These are phyloP conservation scores for Nemoura dubitans DNA, from an alignment of 2,888 invertebrate genomes.

Conservation along the genomic window DNA sequence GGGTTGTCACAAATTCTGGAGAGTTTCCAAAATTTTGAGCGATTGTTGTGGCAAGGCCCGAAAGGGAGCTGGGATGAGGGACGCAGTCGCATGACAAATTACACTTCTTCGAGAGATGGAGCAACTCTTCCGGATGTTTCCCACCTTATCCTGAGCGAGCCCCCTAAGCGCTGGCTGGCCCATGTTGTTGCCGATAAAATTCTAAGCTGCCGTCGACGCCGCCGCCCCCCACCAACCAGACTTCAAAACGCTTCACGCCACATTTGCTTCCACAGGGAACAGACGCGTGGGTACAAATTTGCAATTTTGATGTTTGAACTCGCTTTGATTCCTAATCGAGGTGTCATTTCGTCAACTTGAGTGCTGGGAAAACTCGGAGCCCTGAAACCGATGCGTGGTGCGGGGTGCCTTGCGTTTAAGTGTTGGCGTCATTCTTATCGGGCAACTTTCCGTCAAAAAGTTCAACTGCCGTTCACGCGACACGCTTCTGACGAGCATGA, in stretches of 20 bases:
- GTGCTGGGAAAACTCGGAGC: too few species aligned
- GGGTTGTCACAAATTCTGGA: slow-evolving; percentile 34
- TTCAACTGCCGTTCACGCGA: too few species aligned
- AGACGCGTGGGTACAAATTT: background rate
- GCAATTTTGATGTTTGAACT: slow-evolving; percentile 9
- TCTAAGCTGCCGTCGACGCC: background rate
- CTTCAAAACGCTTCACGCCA: slow-evolving; percentile 27
- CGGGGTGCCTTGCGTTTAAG: too few species aligned
- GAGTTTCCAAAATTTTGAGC: slow-evolving; percentile 38
- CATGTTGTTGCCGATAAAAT: slow-evolving; percentile 20
- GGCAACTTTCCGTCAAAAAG: too few species aligned
- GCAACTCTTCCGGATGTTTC: slow-evolving; percentile 23
- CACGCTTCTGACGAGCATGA: background rate
- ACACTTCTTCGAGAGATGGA: slow-evolving; percentile 31
- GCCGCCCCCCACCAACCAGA: background rate
- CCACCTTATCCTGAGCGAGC: background rate
- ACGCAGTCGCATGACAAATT: slow-evolving; percentile 35
- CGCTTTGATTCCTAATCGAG: background rate
- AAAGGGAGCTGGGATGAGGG: slow-evolving; percentile 12
- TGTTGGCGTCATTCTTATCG: too few species aligned
- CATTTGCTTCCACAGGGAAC: background rate
- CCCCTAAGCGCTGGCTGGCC: background rate
- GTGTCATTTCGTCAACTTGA: background rate
- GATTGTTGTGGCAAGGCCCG: slow-evolving; percentile 36
- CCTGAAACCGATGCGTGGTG: too few species aligned